A percentile compares a stretch with the other conserved stretches of the same genome.
phyloP scores from a whole-genome alignment of 2,797 vertebrate genomes.

The Darevskia mixta region DNA sequence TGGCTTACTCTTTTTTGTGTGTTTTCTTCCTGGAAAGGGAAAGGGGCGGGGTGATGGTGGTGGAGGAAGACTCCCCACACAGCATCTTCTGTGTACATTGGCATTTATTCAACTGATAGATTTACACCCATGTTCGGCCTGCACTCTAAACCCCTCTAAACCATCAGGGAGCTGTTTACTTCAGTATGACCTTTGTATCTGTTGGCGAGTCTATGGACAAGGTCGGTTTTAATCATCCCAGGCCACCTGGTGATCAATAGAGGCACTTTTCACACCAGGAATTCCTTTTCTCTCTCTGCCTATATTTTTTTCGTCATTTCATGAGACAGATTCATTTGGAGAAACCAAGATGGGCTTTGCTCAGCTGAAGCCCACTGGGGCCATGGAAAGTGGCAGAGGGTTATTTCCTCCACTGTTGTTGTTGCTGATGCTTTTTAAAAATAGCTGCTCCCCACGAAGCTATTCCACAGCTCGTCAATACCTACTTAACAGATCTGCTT shows the following conservation, averaged over 20 bases:
- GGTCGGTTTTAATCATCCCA: neutral
- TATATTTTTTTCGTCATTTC: neutral
- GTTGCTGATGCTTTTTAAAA: accelerated
- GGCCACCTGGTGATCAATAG: neutral
- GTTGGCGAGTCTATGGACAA: neutral
- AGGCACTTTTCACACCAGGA: neutral
- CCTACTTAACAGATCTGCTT: neutral
- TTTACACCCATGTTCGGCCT: neutral
- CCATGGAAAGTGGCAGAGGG: too few relatives aligned
- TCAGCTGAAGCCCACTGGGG: accelerated
- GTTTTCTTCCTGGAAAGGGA: neutral
- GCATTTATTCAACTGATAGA: accelerated
- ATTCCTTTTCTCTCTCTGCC: neutral
- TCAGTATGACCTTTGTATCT: slow-evolving; percentile 17
- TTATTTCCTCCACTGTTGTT: too few relatives aligned
- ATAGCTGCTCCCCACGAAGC: neutral
- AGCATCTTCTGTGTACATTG: neutral
- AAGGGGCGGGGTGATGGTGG: accelerated
- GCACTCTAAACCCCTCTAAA: neutral
- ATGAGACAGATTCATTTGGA: accelerated
- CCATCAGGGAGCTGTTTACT: slow-evolving; percentile 28
- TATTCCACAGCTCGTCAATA: slow-evolving; percentile 1
- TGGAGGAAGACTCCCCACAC: neutral
- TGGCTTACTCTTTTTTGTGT: neutral
- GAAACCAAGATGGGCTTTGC: neutral